Evolutionary conservation across 1,140 invertebrate genomes (phyloP), one percentile per base, ranked within the genome.

Genomic region (Drosophila fuyamai): DNA sequence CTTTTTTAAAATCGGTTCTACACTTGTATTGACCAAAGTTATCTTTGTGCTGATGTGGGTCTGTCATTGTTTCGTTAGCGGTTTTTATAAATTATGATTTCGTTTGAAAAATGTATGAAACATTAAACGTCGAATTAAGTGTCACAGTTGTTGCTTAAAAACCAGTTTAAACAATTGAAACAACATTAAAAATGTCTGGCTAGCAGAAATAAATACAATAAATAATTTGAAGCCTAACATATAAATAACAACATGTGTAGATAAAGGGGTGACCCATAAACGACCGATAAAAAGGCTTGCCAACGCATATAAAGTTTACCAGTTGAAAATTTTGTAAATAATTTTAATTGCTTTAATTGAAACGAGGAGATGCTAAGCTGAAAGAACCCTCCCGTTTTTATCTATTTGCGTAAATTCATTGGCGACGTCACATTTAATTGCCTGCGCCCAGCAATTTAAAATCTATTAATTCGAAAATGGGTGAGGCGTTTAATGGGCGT

Each of bases 21-120:
- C 41, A 67, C 16, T 54, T 66, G 47, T 53, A 36, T 32, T 38
- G 43, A 50, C n/a, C 44, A 54, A 54, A 54, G 18, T 16, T 53
- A 65, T 67, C 35, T 40, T 46, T 38, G 0, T 18, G 23, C 12
- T 10, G 9, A 0, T 63, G 3, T 40, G 61, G 7, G 16, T 9
- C 12, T 29, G 35, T 46, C 43, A 58, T 43, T 48, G 67, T 41
- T 66, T 66, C 13, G 38, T 51, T 9, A 51, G 36, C 18, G 29
- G 23, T 23, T 27, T 46, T 67, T 27, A 51, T 67, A 53, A 53
- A 58, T 41, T 71, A n/a, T 32, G 27, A 58, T 50, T 71, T 71
- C 18, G 7, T 50, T 16, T 57, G 29, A 46, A 71, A 47, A 56
- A 18, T 48, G 35, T 55, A 9, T 71, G 36, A 71, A 58, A 58